Evolutionary conservation across 2,113 vertebrate genomes (phyloP).

Genomic region (Antechinus flavipes): DNA sequence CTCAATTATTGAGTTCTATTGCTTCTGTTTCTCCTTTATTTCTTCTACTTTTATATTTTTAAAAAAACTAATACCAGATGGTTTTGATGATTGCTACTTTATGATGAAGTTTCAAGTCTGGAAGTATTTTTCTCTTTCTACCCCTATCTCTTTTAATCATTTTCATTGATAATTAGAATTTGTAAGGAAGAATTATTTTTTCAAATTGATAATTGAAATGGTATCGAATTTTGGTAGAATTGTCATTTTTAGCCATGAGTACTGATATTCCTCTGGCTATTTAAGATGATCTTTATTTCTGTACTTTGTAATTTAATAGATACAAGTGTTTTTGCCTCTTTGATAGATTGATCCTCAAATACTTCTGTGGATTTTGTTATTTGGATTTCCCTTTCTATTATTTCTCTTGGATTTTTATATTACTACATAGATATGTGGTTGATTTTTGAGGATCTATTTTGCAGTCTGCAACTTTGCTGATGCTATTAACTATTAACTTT

Average conservation of each 20-base stretch:
- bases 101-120: not conserved
- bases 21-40: too few species aligned
- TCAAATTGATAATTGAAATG: not conserved
- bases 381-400: not conserved
- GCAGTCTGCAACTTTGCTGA: not conserved
- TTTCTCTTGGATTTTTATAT: not conserved
- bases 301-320: not conserved
- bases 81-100: too few species aligned
- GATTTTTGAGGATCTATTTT: not conserved
- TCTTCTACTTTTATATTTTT: too few species aligned
- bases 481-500: not conserved
- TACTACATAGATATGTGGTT: not conserved
- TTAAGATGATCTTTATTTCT: not conserved
- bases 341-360: not conserved
- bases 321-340: not conserved
- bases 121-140: not conserved
- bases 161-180: not conserved
- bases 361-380: not conserved
- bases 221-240: not conserved
- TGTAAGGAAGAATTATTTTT: not conserved
- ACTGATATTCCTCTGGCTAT: not conserved
- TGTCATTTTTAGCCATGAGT: not conserved
- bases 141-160: not conserved
- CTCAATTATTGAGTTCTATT: too few species aligned
- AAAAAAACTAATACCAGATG: too few species aligned